phyloP scores from a whole-genome alignment of 2,888 invertebrate genomes.

The Philopedon plagiatum region DNA sequence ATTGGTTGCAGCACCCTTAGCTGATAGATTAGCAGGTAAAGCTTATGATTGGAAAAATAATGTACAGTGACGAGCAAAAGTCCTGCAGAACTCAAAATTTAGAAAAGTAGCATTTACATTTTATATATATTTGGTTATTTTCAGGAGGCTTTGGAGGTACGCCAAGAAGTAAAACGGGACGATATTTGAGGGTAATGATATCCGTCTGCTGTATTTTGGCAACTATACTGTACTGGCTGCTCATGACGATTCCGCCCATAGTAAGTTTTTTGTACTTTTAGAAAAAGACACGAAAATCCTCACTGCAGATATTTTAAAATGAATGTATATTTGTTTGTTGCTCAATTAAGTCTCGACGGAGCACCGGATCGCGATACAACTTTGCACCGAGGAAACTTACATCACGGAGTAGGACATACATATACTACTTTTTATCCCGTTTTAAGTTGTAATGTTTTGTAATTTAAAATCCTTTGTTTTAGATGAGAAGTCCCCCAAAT shows the following conservation, averaged over 20 bases:
- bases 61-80: too few species aligned
- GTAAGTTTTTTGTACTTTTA: too few species aligned
- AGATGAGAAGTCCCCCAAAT: slow-evolving; percentile 76
- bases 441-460: background rate
- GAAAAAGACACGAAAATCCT: too few species aligned
- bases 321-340: too few species aligned
- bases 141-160: slow-evolving; percentile 62
- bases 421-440: background rate
- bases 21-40: slow-evolving; percentile 77
- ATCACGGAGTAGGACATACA: too few species aligned
- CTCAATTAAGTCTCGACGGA: too few species aligned
- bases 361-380: too few species aligned
- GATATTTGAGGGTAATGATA: slow-evolving; percentile 78
- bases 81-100: too few species aligned
- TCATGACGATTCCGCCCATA: slow-evolving; percentile 78
- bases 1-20: slow-evolving; percentile 81
- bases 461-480: slow-evolving; percentile 35
- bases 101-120: too few species aligned
- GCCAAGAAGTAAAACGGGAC: slow-evolving; percentile 71
- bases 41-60: too few species aligned
- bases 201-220: slow-evolving; percentile 78
- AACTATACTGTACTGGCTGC: slow-evolving; percentile 78
- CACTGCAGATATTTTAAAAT: too few species aligned
- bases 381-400: too few species aligned
- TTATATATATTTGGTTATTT: background rate